These are phyloP conservation scores for Tetraneura akinire DNA, from an alignment of 1,140 invertebrate genomes.

Conservation along the genomic window DNA sequence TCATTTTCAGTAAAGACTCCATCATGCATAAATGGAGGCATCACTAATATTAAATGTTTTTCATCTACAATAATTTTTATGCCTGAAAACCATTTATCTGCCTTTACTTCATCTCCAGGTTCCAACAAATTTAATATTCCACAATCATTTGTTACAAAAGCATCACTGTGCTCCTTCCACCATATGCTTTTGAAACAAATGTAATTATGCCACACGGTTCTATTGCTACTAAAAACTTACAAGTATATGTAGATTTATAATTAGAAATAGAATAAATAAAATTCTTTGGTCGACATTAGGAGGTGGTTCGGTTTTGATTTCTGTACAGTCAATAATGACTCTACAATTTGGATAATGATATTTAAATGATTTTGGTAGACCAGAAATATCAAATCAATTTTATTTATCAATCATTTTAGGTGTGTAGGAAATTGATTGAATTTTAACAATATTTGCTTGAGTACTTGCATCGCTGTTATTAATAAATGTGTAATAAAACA, in stretches of 20 bases:
- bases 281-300: background rate
- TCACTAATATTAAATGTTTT: background rate
- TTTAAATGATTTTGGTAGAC: background rate
- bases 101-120: background rate
- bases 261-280: background rate
- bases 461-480: background rate
- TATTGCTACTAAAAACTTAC: background rate
- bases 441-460: background rate
- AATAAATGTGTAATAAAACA: background rate
- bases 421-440: background rate
- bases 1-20: background rate
- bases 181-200: background rate
- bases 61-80: background rate
- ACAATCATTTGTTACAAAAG: background rate
- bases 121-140: background rate
- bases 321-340: background rate
- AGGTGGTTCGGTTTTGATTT: background rate
- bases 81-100: background rate
- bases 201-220: background rate
- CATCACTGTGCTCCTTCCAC: background rate
- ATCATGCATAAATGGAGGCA: background rate
- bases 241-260: background rate
- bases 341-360: background rate
- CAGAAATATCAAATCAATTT: background rate
- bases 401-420: conserved; percentile 8